A percentile compares a stretch with the other conserved stretches of the same genome.
These are phyloP conservation scores for Salticus scenicus DNA, from an alignment of 2,888 invertebrate species.

Conservation along the genomic window DNA sequence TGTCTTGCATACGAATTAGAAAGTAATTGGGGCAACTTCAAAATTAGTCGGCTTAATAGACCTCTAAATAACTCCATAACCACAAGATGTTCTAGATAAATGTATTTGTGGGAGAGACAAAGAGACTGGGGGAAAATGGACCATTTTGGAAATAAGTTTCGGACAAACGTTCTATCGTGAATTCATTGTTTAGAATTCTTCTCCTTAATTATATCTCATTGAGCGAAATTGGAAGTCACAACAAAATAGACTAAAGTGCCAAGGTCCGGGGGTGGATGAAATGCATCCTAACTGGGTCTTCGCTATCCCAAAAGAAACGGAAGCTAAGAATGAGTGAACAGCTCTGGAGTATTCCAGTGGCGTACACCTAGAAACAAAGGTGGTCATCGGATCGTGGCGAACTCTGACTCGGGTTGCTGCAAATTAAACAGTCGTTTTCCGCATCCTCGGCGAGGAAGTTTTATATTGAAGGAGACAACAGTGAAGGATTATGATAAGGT, in stretches of 20 bases:
- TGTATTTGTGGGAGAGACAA: background rate
- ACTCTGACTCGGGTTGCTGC: constrained; percentile 15
- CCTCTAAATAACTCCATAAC: background rate
- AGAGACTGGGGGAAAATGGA: background rate
- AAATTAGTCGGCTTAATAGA: background rate
- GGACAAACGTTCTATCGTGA: background rate
- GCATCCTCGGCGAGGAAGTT: background rate
- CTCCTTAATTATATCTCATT: background rate
- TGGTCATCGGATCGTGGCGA: constrained; percentile 27
- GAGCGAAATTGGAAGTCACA: background rate
- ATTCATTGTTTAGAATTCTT: background rate
- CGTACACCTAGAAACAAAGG: constrained; percentile 12
- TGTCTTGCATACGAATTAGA: background rate
- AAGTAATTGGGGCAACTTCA: background rate
- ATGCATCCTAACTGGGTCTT: constrained; percentile 4
- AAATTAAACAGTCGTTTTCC: background rate
- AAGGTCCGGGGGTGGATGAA: background rate
- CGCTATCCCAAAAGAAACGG: constrained; percentile 7
- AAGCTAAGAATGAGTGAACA: background rate
- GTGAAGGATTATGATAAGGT: too few species aligned
- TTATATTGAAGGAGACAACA: background rate
- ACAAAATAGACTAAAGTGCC: background rate
- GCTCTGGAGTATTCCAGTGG: background rate
- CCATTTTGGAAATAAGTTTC: background rate
- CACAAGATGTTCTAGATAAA: background rate